A percentile compares a stretch with the other conserved stretches of the same genome.
Conservation (phyloP, 35 echinoderm and acorn worm species). For the Chiridota heheva region DNA sequence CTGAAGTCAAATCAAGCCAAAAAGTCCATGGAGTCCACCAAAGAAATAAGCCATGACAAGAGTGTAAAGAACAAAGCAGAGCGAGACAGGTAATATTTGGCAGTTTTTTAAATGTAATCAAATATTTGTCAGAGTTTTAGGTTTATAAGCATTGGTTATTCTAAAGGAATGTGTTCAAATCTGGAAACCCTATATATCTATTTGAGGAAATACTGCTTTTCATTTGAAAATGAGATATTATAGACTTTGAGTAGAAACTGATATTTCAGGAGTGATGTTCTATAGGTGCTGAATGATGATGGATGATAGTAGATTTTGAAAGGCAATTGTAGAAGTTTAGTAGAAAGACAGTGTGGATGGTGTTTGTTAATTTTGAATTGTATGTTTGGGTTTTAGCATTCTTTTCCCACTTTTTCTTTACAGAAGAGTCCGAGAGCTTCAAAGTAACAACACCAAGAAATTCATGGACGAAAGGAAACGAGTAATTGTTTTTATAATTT, state of each 20-base stretch:
- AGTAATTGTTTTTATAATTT: slow-evolving; percentile 26
- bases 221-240: too few species aligned
- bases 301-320: too few species aligned
- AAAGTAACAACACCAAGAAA: slow-evolving; percentile 92
- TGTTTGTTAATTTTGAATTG: not conserved
- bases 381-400: not conserved
- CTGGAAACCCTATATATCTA: too few species aligned
- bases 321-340: not conserved
- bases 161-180: too few species aligned
- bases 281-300: too few species aligned
- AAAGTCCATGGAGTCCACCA: slow-evolving; percentile 84
- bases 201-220: too few species aligned
- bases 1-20: slow-evolving; percentile 84
- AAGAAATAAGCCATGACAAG: slow-evolving; percentile 82
- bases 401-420: not conserved
- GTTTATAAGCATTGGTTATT: not conserved
- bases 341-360: not conserved
- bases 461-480: slow-evolving; percentile 85
- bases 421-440: slow-evolving; percentile 86
- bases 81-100: slow-evolving; percentile 71
- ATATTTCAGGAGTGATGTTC: too few species aligned
- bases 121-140: not conserved
- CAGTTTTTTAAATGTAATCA: not conserved
- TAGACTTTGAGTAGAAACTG: too few species aligned
- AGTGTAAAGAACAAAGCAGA: slow-evolving; percentile 96